Evolutionary conservation across 1,140 invertebrate species (phyloP).

Genomic region (Drosophila varians): DNA sequence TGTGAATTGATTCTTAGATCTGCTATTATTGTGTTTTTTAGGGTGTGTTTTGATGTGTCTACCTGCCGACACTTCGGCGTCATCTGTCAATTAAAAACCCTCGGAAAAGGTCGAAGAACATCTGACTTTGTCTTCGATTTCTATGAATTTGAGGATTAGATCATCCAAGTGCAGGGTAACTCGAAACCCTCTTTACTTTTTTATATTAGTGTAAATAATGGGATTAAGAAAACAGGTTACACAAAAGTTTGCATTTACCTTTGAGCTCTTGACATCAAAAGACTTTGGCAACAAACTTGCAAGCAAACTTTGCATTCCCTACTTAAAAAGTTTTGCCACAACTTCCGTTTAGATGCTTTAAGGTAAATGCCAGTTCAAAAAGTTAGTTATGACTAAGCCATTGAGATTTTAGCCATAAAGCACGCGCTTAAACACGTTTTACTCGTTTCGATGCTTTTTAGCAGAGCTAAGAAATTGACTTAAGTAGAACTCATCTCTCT

Average conservation of each 20-base stretch:
- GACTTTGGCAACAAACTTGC: slow-evolving; percentile 36
- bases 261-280: slow-evolving; percentile 10
- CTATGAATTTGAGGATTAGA: slow-evolving; percentile 36
- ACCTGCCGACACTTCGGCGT: slow-evolving; percentile 37
- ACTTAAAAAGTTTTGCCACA: slow-evolving; percentile 10
- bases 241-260: neutral
- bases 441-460: slow-evolving; percentile 46
- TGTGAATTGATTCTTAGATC: slow-evolving; percentile 51
- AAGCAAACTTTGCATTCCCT: neutral
- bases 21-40: slow-evolving; percentile 31
- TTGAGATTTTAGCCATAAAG: slow-evolving; percentile 45
- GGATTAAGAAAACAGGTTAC: neutral
- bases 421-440: slow-evolving; percentile 67
- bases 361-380: slow-evolving; percentile 48
- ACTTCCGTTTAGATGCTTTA: slow-evolving; percentile 58
- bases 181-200: neutral
- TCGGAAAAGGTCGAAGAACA: slow-evolving; percentile 23
- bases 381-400: slow-evolving; percentile 67
- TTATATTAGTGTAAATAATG: neutral
- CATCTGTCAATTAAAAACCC: slow-evolving; percentile 34
- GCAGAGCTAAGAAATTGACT: slow-evolving; percentile 48
- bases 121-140: slow-evolving; percentile 42
- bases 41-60: slow-evolving; percentile 24
- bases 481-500: slow-evolving; percentile 64
- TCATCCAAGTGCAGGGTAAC: slow-evolving; percentile 6